Evolutionary conservation across 2,888 invertebrate species (phyloP).

Genomic region (Drosophila anomalipes): DNA sequence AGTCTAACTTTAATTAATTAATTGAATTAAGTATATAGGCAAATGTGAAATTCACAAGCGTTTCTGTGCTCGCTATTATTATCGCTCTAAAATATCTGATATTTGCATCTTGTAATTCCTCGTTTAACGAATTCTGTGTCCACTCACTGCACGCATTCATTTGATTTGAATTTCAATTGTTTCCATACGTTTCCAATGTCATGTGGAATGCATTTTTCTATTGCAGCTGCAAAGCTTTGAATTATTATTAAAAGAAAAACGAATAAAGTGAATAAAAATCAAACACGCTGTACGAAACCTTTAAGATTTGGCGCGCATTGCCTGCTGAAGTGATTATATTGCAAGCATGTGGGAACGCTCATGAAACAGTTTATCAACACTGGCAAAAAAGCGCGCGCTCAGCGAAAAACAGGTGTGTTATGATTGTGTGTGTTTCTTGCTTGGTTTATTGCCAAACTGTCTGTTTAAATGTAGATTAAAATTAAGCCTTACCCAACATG

Average conservation of each 20-base stretch:
- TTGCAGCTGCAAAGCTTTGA: conserved; percentile 63
- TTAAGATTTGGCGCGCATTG: not conserved
- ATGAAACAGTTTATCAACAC: conserved; percentile 32
- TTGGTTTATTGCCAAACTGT: conserved; percentile 6
- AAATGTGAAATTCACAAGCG: conserved; percentile 26
- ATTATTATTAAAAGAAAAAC: conserved; percentile 54
- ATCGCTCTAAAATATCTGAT: conserved; percentile 26
- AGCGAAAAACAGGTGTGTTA: conserved; percentile 62
- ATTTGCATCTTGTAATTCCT: conserved; percentile 58
- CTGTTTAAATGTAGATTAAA: conserved; percentile 33
- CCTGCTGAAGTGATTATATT: not conserved
- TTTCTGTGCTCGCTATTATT: conserved; percentile 16
- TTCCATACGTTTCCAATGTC: conserved; percentile 39
- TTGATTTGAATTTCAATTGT: conserved; percentile 33
- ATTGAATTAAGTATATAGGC: conserved; percentile 34
- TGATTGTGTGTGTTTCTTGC: conserved; percentile 12
- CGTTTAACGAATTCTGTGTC: conserved; percentile 52
- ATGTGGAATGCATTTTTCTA: conserved; percentile 62
- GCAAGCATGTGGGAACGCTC: conserved; percentile 20
- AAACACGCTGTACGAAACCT: not conserved
- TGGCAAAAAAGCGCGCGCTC: conserved; percentile 67
- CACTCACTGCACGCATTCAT: conserved; percentile 24
- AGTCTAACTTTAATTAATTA: conserved; percentile 50
- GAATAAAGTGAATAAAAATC: conserved; percentile 45
- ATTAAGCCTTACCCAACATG: conserved; percentile 60